Percentiles rank a stretch among this genome's conserved stretches.
Conservation (phyloP, 2,797 vertebrate species). For the Liasis olivaceus region DNA sequence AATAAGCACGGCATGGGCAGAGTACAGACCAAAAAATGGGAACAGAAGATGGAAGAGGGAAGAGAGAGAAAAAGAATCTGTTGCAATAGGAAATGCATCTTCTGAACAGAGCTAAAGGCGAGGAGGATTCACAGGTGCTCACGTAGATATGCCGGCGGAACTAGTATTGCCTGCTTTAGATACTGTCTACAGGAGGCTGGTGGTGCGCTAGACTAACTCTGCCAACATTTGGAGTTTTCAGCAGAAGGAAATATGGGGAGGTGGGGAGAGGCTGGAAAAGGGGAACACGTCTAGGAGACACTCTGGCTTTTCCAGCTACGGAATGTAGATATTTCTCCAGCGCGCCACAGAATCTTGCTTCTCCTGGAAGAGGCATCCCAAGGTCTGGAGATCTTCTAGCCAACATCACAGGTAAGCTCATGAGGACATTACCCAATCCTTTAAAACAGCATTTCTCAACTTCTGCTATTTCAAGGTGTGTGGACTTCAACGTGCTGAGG, state of each 20-base stretch:
- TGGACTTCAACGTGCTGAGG: not conserved
- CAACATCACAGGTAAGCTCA: not conserved
- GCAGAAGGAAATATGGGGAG: not conserved
- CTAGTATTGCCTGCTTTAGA: not conserved
- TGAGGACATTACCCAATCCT: not conserved
- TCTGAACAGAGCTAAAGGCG: not conserved
- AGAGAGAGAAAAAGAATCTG: not conserved
- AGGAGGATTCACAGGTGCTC: not conserved
- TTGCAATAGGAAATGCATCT: not conserved
- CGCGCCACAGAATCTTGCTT: not conserved
- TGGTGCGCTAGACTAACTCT: not conserved
- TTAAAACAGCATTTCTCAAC: not conserved
- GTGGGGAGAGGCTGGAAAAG: not conserved
- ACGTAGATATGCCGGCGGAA: not conserved
- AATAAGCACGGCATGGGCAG: slow-evolving; percentile 38
- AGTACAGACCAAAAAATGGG: slow-evolving; percentile 1
- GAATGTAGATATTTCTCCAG: not conserved
- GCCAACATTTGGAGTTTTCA: not conserved
- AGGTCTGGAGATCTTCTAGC: not conserved
- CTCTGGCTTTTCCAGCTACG: fast-evolving
- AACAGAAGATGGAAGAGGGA: fast-evolving
- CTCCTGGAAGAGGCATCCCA: not conserved
- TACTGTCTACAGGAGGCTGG: fast-evolving
- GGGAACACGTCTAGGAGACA: fast-evolving
- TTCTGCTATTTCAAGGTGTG: not conserved